Evolutionary conservation across 2,888 invertebrate species (phyloP), one percentile per base, ranked within the genome.

Genomic region (Argyresthia albistria): DNA sequence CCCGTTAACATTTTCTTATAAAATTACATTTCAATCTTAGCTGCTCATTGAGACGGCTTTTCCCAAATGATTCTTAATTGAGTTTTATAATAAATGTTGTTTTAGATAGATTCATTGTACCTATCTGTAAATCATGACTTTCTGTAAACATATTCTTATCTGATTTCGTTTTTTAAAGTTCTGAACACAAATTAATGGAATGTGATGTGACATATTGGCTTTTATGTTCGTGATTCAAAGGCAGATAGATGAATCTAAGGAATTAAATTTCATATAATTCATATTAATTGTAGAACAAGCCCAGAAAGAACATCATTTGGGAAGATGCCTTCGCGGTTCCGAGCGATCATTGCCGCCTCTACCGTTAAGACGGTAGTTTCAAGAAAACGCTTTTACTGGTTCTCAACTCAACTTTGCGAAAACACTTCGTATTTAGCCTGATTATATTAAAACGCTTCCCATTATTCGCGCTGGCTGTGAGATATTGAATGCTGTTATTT

Each of bases 21-120:
- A 73, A 73, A 78, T 76, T 74, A 73, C 69, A 69, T 75, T 76
- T 76, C 74, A 76, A 77, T 77, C 73, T 70, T 59, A 60, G 56
- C 51, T 48, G 48, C 48, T 14, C 14, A 37, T 37, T 53, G 59
- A 54, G 55, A 54, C 56, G 56, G 57, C 3, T 43, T 8, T 43
- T 48, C 48, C 36, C 14, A 9, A 39, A 6, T 39, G 9, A 39
- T 3, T 11, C 39, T 6, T 39, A 4, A 39, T 39, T 25, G 25
- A 25, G 25, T 25, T 25, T 25, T 25, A 25, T 25, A 25, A 25
- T 25, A 6, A 25, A 25, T 25, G 25, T 25, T 25, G n/a, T n/a
- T n/a, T n/a, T n/a, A n/a, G n/a, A n/a, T n/a, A n/a, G n/a, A n/a
- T 36, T 36, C 9, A 36, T 36, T 36, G 7, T 9, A 36, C 36